Evolutionary conservation across 2,888 invertebrate species (phyloP).

Genomic region (Trilocha varians): DNA sequence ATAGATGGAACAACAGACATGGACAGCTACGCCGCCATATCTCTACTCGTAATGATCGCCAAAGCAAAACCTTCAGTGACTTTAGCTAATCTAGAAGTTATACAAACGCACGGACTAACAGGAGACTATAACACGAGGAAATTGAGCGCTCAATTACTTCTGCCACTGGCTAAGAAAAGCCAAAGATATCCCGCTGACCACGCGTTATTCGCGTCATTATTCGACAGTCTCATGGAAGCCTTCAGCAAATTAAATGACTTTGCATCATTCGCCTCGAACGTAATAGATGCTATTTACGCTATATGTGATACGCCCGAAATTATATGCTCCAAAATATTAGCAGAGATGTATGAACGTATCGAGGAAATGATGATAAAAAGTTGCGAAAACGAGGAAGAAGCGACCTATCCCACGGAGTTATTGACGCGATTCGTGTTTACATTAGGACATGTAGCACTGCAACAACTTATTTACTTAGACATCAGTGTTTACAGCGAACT

Average conservation of each 20-base stretch:
- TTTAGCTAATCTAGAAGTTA: slow-evolving; percentile 79
- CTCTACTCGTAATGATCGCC: slow-evolving; percentile 83
- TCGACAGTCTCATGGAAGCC: slow-evolving; percentile 55
- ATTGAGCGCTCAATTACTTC: slow-evolving; percentile 46
- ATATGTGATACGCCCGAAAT: slow-evolving; percentile 74
- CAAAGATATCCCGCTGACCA: slow-evolving; percentile 57
- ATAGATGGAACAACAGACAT: slow-evolving; percentile 78
- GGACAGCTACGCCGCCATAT: slow-evolving; percentile 82
- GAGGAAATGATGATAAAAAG: slow-evolving; percentile 48
- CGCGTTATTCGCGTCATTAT: slow-evolving; percentile 41
- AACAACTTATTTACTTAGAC: slow-evolving; percentile 87
- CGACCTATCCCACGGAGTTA: slow-evolving; percentile 45
- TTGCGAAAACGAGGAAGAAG: slow-evolving; percentile 41
- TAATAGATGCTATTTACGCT: slow-evolving; percentile 69
- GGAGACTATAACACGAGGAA: slow-evolving; percentile 54
- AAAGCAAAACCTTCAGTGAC: slow-evolving; percentile 75
- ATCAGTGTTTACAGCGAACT: slow-evolving; percentile 87
- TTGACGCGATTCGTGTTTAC: slow-evolving; percentile 72
- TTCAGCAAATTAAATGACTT: slow-evolving; percentile 66
- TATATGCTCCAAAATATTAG: slow-evolving; percentile 60
- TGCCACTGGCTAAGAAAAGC: slow-evolving; percentile 43
- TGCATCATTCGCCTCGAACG: slow-evolving; percentile 60
- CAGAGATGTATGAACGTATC: slow-evolving; percentile 59
- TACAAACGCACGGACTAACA: slow-evolving; percentile 81
- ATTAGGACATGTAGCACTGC: slow-evolving; percentile 84